Base-by-base conservation (phyloP, 1,140 invertebrate species). In the Diorhabda carinulata region DNA sequence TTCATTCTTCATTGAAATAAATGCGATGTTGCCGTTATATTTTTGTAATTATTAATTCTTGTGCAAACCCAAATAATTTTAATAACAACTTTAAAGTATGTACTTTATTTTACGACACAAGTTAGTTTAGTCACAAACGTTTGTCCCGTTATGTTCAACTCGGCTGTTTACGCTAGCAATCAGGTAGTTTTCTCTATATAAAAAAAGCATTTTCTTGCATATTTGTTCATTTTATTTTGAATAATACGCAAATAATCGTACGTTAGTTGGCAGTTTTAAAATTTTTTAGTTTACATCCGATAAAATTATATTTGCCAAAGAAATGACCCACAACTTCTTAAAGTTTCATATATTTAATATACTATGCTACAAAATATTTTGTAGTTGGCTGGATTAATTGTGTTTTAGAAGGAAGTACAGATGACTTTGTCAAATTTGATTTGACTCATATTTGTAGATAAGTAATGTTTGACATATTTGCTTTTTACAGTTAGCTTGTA, bases 401-500 rank as follows among this genome's bases (percentile, higher is more conserved):
- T 65, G 45, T 45, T 60, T 61, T 52, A 68, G 42, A 61, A 47
- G 25, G 42, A 69, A 25, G 43, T 56, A 64, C 57, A 58, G 64
- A 61, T 59, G 42, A 57, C 61, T n/a, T 61, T 47, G 45, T 44
- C 8, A 43, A 52, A 4, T 57, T 66, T 43, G 41, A 65, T 57
- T 72, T 10, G 10, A 62, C 10, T 61, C 5, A 9, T 57, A 62
- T 8, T 67, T 67, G 44, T 64, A 8, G 41, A 43, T 65, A 57
- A 67, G 25, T 64, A 60, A 45, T 57, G 42, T 42, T 25, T 59
- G 65, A 67, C 40, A 68, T 66, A 70, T 63, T 61, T 60, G 73
- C 71, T 60, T 68, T 62, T 80, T 80, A 66, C 78, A 80, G 79
- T 77, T 76, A 70, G 73, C 64, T 80, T 81, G 80, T 82, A 81